Percentiles rank a stretch among this genome's conserved stretches.
These are phyloP conservation scores for zebrafish (Danio rerio) DNA, from an alignment of 2,113 vertebrate species.

Conservation along the genomic window DNA sequence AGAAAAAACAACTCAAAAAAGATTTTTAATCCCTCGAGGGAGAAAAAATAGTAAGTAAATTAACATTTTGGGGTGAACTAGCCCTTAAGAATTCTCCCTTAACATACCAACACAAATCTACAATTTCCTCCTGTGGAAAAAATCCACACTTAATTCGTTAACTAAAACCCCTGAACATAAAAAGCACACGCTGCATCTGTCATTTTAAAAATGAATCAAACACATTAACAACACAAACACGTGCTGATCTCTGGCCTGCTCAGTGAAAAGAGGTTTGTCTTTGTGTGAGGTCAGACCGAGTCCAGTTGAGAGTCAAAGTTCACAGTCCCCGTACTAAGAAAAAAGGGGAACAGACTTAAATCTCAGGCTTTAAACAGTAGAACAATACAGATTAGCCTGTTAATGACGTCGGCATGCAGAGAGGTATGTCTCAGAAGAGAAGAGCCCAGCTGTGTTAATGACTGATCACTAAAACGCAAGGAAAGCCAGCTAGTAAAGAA, in stretches of 20 bases:
- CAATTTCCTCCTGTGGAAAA: not conserved
- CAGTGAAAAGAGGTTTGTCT: slow-evolving; percentile 67
- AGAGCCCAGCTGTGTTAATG: slow-evolving; percentile 35
- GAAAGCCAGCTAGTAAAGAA: not conserved
- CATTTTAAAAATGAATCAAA: not conserved
- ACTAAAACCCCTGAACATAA: not conserved
- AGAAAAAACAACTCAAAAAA: too few relatives aligned
- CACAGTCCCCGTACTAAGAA: slow-evolving; percentile 66
- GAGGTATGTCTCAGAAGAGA: slow-evolving; percentile 34
- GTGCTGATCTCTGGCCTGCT: slow-evolving; percentile 57
- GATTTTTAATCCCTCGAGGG: too few relatives aligned
- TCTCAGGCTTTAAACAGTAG: slow-evolving; percentile 62
- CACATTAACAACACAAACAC: slow-evolving; percentile 9
- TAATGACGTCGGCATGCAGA: slow-evolving; percentile 48
- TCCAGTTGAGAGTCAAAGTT: slow-evolving; percentile 89
- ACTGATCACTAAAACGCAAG: slow-evolving; percentile 18
- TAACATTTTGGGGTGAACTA: too few relatives aligned
- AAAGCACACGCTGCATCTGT: not conserved
- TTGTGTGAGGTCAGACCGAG: slow-evolving; percentile 86
- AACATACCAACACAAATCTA: not conserved
- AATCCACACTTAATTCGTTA: not conserved
- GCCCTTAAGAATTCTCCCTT: too few relatives aligned
- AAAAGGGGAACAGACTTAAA: slow-evolving; percentile 65
- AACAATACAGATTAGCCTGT: slow-evolving; percentile 66
- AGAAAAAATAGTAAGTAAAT: too few relatives aligned